Percentiles rank a stretch among this genome's conserved stretches.
These are phyloP conservation scores for Strix aluco DNA, from an alignment of 2,113 vertebrate genomes.

Conservation along the genomic window DNA sequence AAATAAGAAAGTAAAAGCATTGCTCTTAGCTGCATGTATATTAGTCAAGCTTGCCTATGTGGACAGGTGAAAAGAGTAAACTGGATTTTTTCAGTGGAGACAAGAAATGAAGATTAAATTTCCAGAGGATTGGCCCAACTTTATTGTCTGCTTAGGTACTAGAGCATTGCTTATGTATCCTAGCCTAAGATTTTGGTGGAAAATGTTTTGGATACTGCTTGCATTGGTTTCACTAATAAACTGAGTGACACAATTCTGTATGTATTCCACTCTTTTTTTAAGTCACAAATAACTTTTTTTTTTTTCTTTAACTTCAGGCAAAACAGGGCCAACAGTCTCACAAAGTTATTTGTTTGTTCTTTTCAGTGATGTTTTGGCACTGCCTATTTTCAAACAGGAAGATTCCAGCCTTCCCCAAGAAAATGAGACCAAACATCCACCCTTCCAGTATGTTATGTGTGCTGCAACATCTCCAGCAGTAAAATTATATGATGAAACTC, in stretches of 20 bases:
- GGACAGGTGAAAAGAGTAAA: not conserved
- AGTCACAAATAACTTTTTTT: not conserved
- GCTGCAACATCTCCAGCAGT: slow-evolving; percentile 83
- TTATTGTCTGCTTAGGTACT: not conserved
- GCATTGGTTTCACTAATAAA: not conserved
- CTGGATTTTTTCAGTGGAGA: not conserved
- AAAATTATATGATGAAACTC: slow-evolving; percentile 83
- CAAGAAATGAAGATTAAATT: not conserved
- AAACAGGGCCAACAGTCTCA: not conserved
- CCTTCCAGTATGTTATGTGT: slow-evolving; percentile 85
- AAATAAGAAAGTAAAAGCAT: not conserved
- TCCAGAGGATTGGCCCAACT: not conserved
- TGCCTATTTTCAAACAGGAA: slow-evolving; percentile 88
- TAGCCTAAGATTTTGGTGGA: not conserved
- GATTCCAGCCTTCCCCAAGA: slow-evolving; percentile 82
- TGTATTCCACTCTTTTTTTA: not conserved
- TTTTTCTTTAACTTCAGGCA: not conserved
- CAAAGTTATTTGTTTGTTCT: not conserved
- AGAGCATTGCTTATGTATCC: not conserved
- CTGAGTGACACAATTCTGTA: not conserved
- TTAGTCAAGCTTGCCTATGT: not conserved
- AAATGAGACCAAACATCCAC: slow-evolving; percentile 80
- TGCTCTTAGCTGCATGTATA: not conserved
- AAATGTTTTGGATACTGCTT: not conserved
- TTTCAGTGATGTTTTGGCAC: slow-evolving; percentile 83